phyloP scores from a whole-genome alignment of 2,797 vertebrate species.

The Takifugu ocellatus region DNA sequence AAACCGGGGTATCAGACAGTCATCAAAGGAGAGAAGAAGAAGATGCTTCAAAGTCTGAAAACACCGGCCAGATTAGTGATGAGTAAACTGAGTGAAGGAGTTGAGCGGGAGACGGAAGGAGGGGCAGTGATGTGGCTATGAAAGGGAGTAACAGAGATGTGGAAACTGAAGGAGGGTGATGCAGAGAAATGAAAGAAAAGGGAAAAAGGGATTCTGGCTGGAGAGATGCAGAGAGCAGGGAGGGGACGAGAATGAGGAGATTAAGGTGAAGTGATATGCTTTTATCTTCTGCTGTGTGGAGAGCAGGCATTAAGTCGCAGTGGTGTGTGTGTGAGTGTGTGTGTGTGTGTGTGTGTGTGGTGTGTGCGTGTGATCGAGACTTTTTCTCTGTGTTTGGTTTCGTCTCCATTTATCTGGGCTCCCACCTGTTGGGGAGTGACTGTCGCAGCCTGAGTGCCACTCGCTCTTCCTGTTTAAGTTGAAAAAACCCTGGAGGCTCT shows the following conservation, averaged over 20 bases:
- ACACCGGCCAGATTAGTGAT: constrained; percentile 47
- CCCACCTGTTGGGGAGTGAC: constrained; percentile 5
- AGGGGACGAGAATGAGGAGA: constrained; percentile 41
- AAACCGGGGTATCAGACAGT: neutral
- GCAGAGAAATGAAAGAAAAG: constrained; percentile 26
- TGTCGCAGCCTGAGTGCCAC: constrained; percentile 45
- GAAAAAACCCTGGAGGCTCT: constrained; percentile 1
- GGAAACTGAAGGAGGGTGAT: constrained; percentile 32
- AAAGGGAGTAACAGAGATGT: constrained; percentile 42
- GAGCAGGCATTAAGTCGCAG: constrained; percentile 28
- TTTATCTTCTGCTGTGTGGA: constrained; percentile 45
- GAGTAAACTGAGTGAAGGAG: constrained; percentile 39
- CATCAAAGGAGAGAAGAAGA: neutral
- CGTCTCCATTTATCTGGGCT: neutral
- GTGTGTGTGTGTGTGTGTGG: constrained; percentile 10
- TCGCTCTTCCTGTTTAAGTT: constrained; percentile 27
- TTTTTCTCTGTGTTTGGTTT: neutral
- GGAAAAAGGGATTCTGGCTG: constrained; percentile 48
- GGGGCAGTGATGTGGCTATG: constrained; percentile 23
- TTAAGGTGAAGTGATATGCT: constrained; percentile 49
- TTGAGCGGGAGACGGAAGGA: constrained; percentile 54
- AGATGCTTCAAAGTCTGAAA: constrained; percentile 47
- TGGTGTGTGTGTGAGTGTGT: constrained; percentile 10
- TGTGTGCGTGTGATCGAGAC: constrained; percentile 3
- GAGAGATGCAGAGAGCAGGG: constrained; percentile 23